These are phyloP conservation scores for Protonibea diacanthus DNA, from an alignment of 2,797 vertebrate species.

Conservation along the genomic window DNA sequence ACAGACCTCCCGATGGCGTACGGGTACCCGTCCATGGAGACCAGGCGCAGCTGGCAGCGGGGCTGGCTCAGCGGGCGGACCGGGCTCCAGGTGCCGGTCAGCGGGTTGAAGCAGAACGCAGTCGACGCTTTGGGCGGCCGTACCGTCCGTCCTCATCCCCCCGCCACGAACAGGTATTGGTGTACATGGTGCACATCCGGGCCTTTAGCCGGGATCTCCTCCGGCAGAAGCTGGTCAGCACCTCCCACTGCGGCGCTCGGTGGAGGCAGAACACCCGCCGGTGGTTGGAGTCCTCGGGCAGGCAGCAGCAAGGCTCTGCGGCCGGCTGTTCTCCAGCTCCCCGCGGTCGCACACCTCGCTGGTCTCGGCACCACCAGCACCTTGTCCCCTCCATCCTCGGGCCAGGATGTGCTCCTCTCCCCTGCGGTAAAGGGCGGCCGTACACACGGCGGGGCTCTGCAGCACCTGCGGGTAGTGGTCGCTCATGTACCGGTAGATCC, in stretches of 20 bases:
- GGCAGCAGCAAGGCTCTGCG: conserved; percentile 86
- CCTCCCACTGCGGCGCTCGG: conserved; percentile 85
- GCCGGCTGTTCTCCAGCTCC: conserved; percentile 84
- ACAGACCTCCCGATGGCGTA: conserved; percentile 92
- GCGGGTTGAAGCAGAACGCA: conserved; percentile 93
- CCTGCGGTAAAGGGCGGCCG: conserved; percentile 88
- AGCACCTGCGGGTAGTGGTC: conserved; percentile 92
- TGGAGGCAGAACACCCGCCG: conserved; percentile 86
- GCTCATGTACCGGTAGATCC: conserved; percentile 91
- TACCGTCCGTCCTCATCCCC: conserved; percentile 80
- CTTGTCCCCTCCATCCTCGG: conserved; percentile 86
- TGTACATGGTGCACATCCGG: conserved; percentile 92
- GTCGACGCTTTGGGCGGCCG: conserved; percentile 83
- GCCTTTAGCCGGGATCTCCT: conserved; percentile 88
- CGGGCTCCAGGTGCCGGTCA: conserved; percentile 88
- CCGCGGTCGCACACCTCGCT: conserved; percentile 86
- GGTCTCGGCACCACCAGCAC: conserved; percentile 88
- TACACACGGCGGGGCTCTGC: conserved; percentile 87
- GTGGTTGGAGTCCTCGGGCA: conserved; percentile 73
- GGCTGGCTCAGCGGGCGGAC: conserved; percentile 89
- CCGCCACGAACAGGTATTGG: conserved; percentile 95
- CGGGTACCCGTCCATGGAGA: conserved; percentile 91
- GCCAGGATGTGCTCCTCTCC: conserved; percentile 91
- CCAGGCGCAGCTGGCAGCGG: conserved; percentile 90
- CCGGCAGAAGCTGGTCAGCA: conserved; percentile 89